A percentile compares a stretch with the other conserved stretches of the same genome.
phyloP scores from a whole-genome alignment of 2,113 vertebrate species.

The Heptranchias perlo region DNA sequence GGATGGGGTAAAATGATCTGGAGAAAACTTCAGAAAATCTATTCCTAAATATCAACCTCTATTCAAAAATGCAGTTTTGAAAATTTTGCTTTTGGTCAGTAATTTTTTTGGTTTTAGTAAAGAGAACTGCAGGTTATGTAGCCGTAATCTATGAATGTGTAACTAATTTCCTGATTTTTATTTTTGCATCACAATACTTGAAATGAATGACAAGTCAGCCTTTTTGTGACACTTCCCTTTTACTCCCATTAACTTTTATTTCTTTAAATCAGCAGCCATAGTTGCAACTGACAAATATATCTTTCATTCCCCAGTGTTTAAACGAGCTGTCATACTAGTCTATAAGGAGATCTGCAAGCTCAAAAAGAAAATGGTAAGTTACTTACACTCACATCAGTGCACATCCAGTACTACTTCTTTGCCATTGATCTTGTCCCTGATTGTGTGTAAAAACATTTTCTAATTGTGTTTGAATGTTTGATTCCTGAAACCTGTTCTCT shows the following conservation, averaged over 20 bases:
- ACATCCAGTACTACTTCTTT: not conserved
- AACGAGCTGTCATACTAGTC: constrained; percentile 90
- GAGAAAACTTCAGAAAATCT: not conserved
- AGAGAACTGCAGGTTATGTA: not conserved
- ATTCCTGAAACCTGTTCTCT: constrained; percentile 36
- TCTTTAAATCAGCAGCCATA: not conserved
- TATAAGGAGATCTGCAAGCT: constrained; percentile 90
- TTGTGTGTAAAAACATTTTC: not conserved
- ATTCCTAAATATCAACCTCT: not conserved
- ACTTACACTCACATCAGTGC: not conserved
- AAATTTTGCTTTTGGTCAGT: not conserved
- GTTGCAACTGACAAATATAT: constrained; percentile 26
- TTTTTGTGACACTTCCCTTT: not conserved
- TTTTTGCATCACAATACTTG: not conserved
- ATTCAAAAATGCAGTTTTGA: not conserved
- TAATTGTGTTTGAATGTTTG: not conserved
- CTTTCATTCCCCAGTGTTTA: constrained; percentile 75
- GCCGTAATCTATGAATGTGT: not conserved
- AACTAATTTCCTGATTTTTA: not conserved
- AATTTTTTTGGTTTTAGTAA: not conserved
- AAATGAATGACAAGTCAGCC: not conserved
- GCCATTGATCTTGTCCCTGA: not conserved
- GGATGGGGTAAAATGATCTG: not conserved
- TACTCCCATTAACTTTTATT: not conserved
- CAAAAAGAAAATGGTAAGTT: constrained; percentile 88